These are phyloP conservation scores for Gobiocypris rarus DNA, from an alignment of 2,113 vertebrate species.

Conservation along the genomic window DNA sequence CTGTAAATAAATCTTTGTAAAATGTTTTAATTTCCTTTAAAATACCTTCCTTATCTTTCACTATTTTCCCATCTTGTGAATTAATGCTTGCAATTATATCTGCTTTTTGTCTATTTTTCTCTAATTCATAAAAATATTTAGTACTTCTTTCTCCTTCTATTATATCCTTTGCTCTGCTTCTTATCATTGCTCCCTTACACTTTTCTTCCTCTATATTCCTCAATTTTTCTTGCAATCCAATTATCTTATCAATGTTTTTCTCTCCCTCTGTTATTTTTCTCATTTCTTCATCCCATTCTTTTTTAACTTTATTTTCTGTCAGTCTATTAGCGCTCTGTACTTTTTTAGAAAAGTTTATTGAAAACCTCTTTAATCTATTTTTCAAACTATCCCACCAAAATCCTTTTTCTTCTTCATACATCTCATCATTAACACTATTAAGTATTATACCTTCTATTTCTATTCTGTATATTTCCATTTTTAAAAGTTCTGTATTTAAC, in stretches of 20 bases:
- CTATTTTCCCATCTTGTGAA: not conserved
- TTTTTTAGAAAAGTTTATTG: not conserved
- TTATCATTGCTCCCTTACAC: not conserved
- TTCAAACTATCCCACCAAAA: constrained; percentile 21
- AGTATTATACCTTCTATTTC: not conserved
- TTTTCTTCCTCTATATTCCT: not conserved
- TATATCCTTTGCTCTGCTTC: not conserved
- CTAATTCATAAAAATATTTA: not conserved
- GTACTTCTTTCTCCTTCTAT: not conserved
- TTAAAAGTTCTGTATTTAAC: constrained; percentile 6
- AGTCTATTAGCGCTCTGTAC: not conserved
- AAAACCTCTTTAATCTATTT: not conserved
- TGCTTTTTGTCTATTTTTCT: not conserved
- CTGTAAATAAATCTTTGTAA: not conserved
- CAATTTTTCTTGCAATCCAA: not conserved
- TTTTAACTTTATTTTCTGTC: not conserved
- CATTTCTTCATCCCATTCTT: not conserved
- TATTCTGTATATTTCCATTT: not conserved
- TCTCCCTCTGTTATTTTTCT: not conserved
- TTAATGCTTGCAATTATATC: not conserved
- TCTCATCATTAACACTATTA: not conserved
- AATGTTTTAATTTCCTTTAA: not conserved
- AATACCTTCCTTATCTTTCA: not conserved
- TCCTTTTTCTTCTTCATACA: not conserved
- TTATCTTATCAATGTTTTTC: not conserved